Evolutionary conservation across 2,113 vertebrate species (phyloP), one percentile per base, ranked within the genome.

Genomic region (Corythornis cristatus): DNA sequence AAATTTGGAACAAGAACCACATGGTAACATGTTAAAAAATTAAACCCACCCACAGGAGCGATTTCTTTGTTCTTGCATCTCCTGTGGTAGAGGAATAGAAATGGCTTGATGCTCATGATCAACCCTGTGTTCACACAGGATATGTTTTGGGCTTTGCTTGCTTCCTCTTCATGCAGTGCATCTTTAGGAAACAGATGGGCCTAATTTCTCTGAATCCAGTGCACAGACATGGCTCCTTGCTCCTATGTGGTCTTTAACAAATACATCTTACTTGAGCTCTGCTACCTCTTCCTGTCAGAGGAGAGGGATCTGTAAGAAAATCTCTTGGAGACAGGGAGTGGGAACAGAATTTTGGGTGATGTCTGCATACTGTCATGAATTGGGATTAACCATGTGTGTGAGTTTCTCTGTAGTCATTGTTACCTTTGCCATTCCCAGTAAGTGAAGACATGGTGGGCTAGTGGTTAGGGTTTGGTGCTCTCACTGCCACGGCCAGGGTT

Each of bases 11-110:
- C 60, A 81, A 71, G 75, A 91, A 28, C 84, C 43, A 48, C 76
- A 74, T 53, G 53, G 75, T 67, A 93, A 81, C 82, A 77, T 88
- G 75, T 80, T 89, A 89, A 95, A 89, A 94, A 89, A 80, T 87
- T 91, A 93, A 93, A 91, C 78, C 60, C 43, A 78, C 78, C 25
- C 72, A 71, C 67, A 76, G 72, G 48, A 87, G 48, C 57, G 15
- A 11, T 79, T 89, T 92, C 77, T 89, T 93, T 95, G 46, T 92
- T 85, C 77, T 87, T 48, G 9, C 37, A 28, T 85, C 51, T 77
- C 54, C 56, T 72, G 8, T 77, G 68, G 40, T 62, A 74, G 60
- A 43, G 60, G 25, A 93, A 48, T 40, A 71, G 87, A 83, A 93
- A 66, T 57, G 42, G 12, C 43, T 80, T 64, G 61, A 33, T 67